A percentile compares a stretch with the other conserved stretches of the same genome.
Conservation (phyloP, 2,888 invertebrate species). For the Dynastes tityus region DNA sequence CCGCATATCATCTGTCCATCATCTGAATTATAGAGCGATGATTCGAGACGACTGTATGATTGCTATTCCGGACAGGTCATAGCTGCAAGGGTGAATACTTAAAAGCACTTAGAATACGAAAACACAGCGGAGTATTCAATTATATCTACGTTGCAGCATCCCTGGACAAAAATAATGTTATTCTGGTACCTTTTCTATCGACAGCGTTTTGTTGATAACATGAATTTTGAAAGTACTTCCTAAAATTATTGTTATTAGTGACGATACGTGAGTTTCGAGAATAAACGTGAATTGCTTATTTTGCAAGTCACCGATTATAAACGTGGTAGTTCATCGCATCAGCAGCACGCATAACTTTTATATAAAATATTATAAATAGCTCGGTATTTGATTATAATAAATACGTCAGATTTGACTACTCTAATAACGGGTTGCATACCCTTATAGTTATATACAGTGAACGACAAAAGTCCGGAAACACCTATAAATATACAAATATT, state of each 20-base stretch:
- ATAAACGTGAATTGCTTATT: background rate
- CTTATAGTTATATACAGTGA: background rate
- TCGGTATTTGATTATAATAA: background rate
- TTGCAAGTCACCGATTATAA: background rate
- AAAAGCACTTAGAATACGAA: conserved; percentile 15
- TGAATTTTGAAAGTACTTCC: background rate
- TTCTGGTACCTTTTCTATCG: background rate
- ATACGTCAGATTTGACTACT: background rate
- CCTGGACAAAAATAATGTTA: background rate
- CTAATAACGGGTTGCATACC: background rate
- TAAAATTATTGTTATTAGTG: conserved; percentile 18
- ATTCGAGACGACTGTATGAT: conserved; percentile 34
- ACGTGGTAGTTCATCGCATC: background rate
- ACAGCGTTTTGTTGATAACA: background rate
- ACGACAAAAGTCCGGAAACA: no score
- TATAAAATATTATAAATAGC: background rate
- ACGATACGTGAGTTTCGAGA: conserved; percentile 1
- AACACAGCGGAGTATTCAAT: conserved; percentile 4
- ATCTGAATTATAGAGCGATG: conserved; percentile 12
- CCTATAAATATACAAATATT: no score
- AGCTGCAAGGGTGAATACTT: conserved; percentile 43
- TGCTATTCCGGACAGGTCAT: conserved; percentile 33
- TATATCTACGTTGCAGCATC: background rate
- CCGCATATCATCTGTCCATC: conserved; percentile 19
- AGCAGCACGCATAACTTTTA: background rate